Evolutionary conservation across 2,888 invertebrate species (phyloP).

Genomic region (Agonopterix arenella): DNA sequence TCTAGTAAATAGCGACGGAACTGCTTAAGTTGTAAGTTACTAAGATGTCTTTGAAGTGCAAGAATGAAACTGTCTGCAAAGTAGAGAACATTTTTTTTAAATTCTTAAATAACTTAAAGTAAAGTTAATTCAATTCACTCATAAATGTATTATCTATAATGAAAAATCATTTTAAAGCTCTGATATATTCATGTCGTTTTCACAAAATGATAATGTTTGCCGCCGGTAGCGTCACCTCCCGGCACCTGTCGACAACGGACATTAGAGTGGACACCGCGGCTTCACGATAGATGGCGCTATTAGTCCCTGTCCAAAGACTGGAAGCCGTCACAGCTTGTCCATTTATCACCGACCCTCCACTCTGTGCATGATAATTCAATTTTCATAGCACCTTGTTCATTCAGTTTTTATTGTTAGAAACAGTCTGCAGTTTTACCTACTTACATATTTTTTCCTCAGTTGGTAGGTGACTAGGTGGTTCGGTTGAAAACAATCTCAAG

Average conservation of each 20-base stretch:
- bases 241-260: constrained; percentile 28
- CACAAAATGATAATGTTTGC: background rate
- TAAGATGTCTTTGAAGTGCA: background rate
- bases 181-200: no score
- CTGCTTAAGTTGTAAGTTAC: constrained; percentile 12
- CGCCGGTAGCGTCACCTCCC: constrained; percentile 33
- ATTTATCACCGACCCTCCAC: constrained; percentile 52
- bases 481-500: background rate
- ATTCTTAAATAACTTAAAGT: no score
- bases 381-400: constrained; percentile 35
- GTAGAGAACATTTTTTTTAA: no score
- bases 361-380: constrained; percentile 55
- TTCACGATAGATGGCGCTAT: constrained; percentile 67
- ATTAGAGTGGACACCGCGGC: constrained; percentile 40
- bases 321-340: constrained; percentile 54
- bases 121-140: no score
- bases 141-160: no score
- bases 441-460: no score
- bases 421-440: no score
- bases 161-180: no score
- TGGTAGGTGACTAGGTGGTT: background rate
- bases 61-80: background rate
- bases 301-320: constrained; percentile 48
- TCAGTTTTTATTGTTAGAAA: constrained; percentile 2
- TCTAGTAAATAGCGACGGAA: constrained; percentile 20